Base-by-base conservation (phyloP, 2,113 vertebrate species). In the Chaenogobius annularis region DNA sequence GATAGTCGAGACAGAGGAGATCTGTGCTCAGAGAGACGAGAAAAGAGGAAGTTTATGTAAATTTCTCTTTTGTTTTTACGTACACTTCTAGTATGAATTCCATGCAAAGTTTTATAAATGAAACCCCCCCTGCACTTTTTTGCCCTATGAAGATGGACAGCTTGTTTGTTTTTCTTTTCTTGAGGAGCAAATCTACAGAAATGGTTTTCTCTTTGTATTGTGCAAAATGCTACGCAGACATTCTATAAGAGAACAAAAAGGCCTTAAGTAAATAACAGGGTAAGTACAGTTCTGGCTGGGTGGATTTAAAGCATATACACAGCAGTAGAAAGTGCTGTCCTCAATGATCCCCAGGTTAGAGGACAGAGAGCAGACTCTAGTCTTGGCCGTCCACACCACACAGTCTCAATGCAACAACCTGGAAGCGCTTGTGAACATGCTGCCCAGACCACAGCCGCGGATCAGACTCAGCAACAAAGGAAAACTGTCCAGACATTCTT, bases 401-500 rank as follows among this genome's bases (percentile, higher is more conserved):
- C 81, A 74, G 80, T 79, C 80, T 85, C 85, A 73, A 83, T 82
- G 83, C 79, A 86, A 75, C 67, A 72, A 88, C 83, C 89, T 87
- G 90, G 81, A 90, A 88, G 74, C 59, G 80, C 75, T 82, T 81
- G 74, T 74, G 61, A 85, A 85, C 84, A 87, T 80, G 87, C 80
- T 74, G 78, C 73, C 59, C 69, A 85, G 80, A 87, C 85, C 77
- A 69, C 85, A 90, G 91, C 81, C 79, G 80, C 82, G 79, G 85
- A 89, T 89, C 78, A 86, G 85, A 85, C 85, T 65, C 79, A 83
- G 75, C 66, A 83, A 77, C 74, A 79, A 79, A 86, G 77, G 69
- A 81, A 82, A 75, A 76, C 78, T 77, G 85, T 85, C 87, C 79
- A 85, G 77, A 83, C 87, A 85, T 87, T 88, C 78, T 83, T 87